These are phyloP conservation scores for Salvelinus fontinalis DNA, from an alignment of 2,113 vertebrate species.

Conservation along the genomic window DNA sequence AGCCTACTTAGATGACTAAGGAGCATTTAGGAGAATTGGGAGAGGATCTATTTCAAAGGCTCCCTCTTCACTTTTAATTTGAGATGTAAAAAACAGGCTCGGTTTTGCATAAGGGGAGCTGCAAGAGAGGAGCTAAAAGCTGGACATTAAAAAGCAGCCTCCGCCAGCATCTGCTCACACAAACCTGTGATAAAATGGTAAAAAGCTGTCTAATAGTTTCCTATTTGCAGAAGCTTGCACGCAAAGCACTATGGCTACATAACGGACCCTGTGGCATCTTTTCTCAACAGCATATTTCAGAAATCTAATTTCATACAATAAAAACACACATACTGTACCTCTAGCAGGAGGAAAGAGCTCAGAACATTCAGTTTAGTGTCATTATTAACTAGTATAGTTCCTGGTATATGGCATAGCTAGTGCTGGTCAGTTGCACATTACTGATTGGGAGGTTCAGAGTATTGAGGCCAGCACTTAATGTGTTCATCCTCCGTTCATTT, in stretches of 20 bases:
- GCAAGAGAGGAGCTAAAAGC: no score
- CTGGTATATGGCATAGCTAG: neutral
- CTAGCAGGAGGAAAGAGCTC: slow-evolving; percentile 20
- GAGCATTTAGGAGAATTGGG: no score
- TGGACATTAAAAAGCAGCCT: slow-evolving; percentile 6
- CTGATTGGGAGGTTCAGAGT: no score
- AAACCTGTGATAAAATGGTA: neutral
- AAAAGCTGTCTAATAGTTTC: neutral
- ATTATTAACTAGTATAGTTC: neutral
- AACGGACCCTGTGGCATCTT: neutral
- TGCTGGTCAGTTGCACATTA: neutral
- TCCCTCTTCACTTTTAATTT: no score
- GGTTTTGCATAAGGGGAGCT: no score
- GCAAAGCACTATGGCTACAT: neutral
- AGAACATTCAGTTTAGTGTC: slow-evolving; percentile 46
- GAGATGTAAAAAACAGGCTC: no score
- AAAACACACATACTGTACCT: slow-evolving; percentile 1
- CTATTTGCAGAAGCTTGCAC: slow-evolving; percentile 19
- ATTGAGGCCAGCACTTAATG: no score
- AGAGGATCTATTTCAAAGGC: no score
- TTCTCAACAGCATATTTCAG: neutral
- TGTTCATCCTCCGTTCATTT: no score
- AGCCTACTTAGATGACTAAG: no score
- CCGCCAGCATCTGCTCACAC: no score
- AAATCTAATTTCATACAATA: neutral